Conservation (phyloP, 2,888 invertebrate genomes). For the Temnothorax rugatulus region DNA sequence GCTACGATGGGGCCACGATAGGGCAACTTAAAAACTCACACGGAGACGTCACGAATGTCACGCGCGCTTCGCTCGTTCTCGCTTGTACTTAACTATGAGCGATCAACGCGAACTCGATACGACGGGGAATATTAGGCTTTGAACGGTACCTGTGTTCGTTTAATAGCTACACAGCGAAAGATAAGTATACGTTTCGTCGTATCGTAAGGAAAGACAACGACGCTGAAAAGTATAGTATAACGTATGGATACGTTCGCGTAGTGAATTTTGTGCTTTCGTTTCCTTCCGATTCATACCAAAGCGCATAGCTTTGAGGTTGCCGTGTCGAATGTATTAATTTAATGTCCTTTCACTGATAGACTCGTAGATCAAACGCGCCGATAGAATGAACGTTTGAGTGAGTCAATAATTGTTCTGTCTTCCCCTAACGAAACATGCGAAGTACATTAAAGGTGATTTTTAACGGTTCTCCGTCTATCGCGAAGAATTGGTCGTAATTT, state of each 20-base stretch:
- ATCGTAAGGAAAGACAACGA: background rate
- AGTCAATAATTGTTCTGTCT: constrained; percentile 30
- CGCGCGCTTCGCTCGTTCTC: constrained; percentile 61
- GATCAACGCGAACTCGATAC: constrained; percentile 71
- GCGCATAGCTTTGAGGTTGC: background rate
- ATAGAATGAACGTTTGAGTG: constrained; percentile 17
- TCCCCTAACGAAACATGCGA: background rate
- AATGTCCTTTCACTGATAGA: constrained; percentile 20
- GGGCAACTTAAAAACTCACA: constrained; percentile 63
- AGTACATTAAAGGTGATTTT: constrained; percentile 35
- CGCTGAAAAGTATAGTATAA: background rate
- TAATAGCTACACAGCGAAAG: constrained; percentile 33
- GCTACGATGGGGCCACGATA: constrained; percentile 61
- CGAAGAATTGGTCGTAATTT: constrained; percentile 18
- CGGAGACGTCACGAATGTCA: constrained; percentile 72
- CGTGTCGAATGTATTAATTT: constrained; percentile 43
- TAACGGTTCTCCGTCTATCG: constrained; percentile 3
- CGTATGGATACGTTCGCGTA: background rate
- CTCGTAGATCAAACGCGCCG: constrained; percentile 49
- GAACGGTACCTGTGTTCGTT: constrained; percentile 63
- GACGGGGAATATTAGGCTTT: constrained; percentile 64
- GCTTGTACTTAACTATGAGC: constrained; percentile 71
- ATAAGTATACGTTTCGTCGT: constrained; percentile 34
- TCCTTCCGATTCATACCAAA: background rate
- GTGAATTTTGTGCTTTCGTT: background rate